phyloP scores from a whole-genome alignment of 2,113 vertebrate species.

The Caretta caretta region DNA sequence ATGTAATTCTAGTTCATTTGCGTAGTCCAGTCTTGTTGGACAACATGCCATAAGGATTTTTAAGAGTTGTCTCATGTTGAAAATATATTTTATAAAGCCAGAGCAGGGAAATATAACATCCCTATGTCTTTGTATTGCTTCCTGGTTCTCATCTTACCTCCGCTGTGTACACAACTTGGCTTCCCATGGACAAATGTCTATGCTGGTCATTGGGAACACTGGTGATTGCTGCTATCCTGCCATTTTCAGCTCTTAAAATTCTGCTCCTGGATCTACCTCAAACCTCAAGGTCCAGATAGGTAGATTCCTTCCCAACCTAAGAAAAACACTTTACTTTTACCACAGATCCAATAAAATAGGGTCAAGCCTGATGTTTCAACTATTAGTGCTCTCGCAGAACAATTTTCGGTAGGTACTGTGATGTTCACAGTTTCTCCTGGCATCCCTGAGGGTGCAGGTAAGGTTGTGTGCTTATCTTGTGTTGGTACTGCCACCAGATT shows the following conservation, averaged over 20 bases:
- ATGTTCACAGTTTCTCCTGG: background rate
- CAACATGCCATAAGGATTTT: background rate
- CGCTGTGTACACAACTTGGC: background rate
- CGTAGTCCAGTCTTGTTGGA: background rate
- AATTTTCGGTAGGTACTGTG: background rate
- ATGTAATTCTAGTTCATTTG: fast-evolving
- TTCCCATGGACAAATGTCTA: too few relatives aligned
- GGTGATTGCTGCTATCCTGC: background rate
- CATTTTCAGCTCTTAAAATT: background rate
- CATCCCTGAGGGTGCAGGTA: background rate
- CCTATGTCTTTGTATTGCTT: background rate
- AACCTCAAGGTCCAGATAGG: too few relatives aligned
- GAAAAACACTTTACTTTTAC: background rate
- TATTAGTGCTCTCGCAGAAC: background rate
- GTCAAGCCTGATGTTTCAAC: background rate
- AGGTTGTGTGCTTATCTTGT: background rate
- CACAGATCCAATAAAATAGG: background rate
- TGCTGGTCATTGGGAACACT: background rate
- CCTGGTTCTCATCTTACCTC: background rate
- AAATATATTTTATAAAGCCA: background rate
- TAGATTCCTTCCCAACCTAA: background rate
- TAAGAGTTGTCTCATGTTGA: background rate
- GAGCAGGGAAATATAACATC: background rate
- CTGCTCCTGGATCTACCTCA: background rate
- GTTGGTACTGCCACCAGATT: background rate